phyloP scores from a whole-genome alignment of 2,113 vertebrate species.

The Neoarius graeffei region DNA sequence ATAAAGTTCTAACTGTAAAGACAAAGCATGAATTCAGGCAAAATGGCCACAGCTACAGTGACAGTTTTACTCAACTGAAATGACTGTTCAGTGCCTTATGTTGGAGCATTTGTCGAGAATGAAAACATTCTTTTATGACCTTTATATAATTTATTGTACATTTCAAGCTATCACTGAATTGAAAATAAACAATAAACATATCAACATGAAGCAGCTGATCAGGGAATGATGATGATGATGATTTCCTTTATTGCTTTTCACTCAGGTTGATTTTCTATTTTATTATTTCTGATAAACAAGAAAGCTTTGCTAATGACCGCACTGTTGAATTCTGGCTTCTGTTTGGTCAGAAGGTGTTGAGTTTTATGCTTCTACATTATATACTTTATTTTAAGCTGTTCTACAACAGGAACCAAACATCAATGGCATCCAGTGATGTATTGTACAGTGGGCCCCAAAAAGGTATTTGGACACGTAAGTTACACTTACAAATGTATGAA shows the following conservation, averaged over 20 bases:
- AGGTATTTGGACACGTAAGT: no score
- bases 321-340: background rate
- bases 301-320: background rate
- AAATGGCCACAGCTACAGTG: background rate
- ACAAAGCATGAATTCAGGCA: background rate
- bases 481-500: no score
- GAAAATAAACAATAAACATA: conserved; percentile 5
- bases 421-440: background rate
- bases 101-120: background rate
- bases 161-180: background rate
- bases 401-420: background rate
- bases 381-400: background rate
- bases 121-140: background rate
- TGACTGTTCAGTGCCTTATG: background rate
- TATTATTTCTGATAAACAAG: background rate
- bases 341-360: background rate
- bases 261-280: background rate
- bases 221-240: background rate
- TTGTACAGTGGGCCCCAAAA: background rate
- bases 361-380: background rate
- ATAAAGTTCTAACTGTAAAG: background rate
- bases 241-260: background rate
- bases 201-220: background rate
- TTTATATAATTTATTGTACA: conserved; percentile 19
- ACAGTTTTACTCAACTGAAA: background rate